These are phyloP conservation scores for Nomada fucata DNA, from an alignment of 2,888 invertebrate species.

Conservation along the genomic window DNA sequence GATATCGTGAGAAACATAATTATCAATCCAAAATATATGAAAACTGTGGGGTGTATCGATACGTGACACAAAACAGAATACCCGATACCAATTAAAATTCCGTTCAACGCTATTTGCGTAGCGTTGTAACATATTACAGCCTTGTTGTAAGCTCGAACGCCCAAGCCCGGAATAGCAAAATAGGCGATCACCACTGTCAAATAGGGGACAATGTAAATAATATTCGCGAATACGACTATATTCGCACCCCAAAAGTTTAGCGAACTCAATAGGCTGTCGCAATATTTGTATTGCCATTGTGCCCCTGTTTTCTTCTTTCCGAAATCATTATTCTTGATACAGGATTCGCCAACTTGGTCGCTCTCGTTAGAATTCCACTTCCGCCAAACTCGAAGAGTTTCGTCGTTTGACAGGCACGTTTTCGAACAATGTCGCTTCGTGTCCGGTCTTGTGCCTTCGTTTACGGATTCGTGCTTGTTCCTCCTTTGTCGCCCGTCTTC, in stretches of 20 bases:
- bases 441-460: too few species aligned
- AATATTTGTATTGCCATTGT: slow-evolving; percentile 55
- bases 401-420: not conserved
- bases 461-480: not conserved
- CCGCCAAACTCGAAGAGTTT: not conserved
- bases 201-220: slow-evolving; percentile 76
- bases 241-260: slow-evolving; percentile 76
- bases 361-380: not conserved
- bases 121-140: slow-evolving; percentile 73
- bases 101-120: slow-evolving; percentile 71
- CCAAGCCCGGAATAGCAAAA: slow-evolving; percentile 63
- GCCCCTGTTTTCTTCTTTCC: not conserved
- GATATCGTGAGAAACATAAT: slow-evolving; percentile 75
- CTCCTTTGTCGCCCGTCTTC: too few species aligned
- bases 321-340: too few species aligned
- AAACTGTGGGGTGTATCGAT: slow-evolving; percentile 44
- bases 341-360: not conserved
- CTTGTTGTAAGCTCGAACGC: slow-evolving; percentile 74
- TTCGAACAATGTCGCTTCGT: not conserved
- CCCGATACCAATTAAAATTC: slow-evolving; percentile 69
- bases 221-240: slow-evolving; percentile 75
- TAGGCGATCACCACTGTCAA: slow-evolving; percentile 71
- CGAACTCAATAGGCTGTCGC: slow-evolving; percentile 70
- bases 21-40: slow-evolving; percentile 68
- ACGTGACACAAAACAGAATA: slow-evolving; percentile 71